Percentiles rank a stretch among this genome's conserved stretches.
phyloP scores from a whole-genome alignment of 2,888 invertebrate genomes.

The Oxystoma pomonae region DNA sequence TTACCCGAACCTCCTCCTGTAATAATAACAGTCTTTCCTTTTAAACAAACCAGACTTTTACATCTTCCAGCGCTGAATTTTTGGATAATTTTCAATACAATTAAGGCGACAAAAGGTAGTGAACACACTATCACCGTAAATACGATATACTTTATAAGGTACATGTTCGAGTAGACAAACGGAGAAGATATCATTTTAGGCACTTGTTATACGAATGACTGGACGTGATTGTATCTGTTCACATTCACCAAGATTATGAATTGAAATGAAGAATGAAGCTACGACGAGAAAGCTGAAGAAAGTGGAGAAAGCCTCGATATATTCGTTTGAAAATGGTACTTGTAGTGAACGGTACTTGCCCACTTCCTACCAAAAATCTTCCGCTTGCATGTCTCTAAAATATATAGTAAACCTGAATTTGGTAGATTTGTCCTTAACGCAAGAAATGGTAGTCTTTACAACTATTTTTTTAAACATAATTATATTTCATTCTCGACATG shows the following conservation, averaged over 20 bases:
- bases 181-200: background rate
- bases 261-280: background rate
- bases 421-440: no score
- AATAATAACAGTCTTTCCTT: constrained; percentile 39
- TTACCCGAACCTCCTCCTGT: constrained; percentile 40
- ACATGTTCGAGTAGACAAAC: background rate
- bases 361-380: no score
- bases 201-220: background rate
- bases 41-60: constrained; percentile 37
- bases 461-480: no score
- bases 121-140: constrained; percentile 31
- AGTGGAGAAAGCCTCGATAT: constrained; percentile 13
- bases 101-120: constrained; percentile 34
- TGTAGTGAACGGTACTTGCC: no score
- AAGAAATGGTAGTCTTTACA: no score
- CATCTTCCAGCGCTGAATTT: constrained; percentile 37
- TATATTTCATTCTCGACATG: no score
- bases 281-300: constrained; percentile 14
- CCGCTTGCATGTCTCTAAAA: no score
- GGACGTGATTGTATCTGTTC: background rate
- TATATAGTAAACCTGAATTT: no score
- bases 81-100: constrained; percentile 36
- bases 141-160: constrained; percentile 32
- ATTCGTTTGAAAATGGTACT: background rate
- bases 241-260: background rate